Percentiles rank a stretch among this genome's conserved stretches.
Evolutionary conservation across 2,888 invertebrate species (phyloP).

Genomic region (Nomada fabriciana): DNA sequence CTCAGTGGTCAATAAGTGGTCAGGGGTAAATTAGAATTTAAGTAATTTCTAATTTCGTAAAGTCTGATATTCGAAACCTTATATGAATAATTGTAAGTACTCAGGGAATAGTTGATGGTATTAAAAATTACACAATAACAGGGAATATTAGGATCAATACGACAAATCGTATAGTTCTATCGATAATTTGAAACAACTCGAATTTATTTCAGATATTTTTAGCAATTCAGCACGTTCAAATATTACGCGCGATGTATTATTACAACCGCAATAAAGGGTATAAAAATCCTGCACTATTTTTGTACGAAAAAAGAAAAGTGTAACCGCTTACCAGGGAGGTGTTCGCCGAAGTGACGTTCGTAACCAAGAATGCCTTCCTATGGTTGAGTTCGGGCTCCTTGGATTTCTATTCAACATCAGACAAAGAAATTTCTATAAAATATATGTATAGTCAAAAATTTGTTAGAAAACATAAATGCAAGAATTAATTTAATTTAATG

Average conservation of each 20-base stretch:
- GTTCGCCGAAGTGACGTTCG: slow-evolving; percentile 93
- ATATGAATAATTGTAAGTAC: no score
- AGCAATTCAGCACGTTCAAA: neutral
- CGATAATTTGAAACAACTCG: neutral
- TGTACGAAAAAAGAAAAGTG: neutral
- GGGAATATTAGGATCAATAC: no score
- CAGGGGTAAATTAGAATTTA: no score
- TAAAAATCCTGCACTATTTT: neutral
- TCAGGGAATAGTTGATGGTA: no score
- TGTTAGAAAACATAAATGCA: neutral
- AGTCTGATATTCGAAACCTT: no score
- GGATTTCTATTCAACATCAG: slow-evolving; percentile 82
- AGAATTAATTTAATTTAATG: no score
- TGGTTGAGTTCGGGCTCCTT: slow-evolving; percentile 87
- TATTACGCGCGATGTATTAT: neutral
- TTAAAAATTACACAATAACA: no score
- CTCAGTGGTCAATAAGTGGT: no score
- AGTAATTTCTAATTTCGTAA: no score
- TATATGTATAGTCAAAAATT: neutral
- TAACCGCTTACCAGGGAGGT: slow-evolving; percentile 89
- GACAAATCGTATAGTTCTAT: no score
- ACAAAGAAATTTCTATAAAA: slow-evolving; percentile 5
- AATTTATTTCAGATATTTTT: neutral
- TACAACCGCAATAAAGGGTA: neutral
- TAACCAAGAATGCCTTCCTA: slow-evolving; percentile 93